Evolutionary conservation across 2,797 vertebrate species (phyloP).

Genomic region (Chelonia mydas): DNA sequence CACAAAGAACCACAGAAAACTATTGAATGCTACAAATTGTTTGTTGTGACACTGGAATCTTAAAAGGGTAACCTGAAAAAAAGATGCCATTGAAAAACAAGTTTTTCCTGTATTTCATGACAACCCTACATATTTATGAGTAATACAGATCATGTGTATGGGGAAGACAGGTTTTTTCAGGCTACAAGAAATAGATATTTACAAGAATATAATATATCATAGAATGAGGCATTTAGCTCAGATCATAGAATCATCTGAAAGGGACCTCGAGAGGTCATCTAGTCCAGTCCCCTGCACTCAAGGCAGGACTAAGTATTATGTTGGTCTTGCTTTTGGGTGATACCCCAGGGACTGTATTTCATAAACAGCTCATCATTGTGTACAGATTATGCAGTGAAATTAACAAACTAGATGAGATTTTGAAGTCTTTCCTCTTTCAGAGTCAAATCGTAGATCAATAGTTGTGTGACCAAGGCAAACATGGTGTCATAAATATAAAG

Average conservation of each 20-base stretch:
- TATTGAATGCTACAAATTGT: background rate
- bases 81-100: background rate
- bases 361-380: background rate
- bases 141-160: accelerated
- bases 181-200: background rate
- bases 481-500: background rate
- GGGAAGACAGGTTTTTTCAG: background rate
- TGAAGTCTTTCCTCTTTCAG: background rate
- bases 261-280: too few species aligned
- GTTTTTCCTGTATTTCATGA: background rate
- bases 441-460: background rate
- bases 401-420: background rate
- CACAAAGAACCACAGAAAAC: background rate
- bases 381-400: background rate
- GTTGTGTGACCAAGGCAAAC: background rate
- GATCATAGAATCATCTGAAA: background rate
- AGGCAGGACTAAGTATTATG: too few species aligned
- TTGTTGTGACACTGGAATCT: background rate
- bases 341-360: background rate
- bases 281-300: too few species aligned
- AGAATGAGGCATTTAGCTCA: background rate
- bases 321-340: background rate
- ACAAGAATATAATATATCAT: background rate
- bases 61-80: background rate
- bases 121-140: accelerated